Conservation (phyloP, 2,888 invertebrate species). For the Diplazon laetatorius region DNA sequence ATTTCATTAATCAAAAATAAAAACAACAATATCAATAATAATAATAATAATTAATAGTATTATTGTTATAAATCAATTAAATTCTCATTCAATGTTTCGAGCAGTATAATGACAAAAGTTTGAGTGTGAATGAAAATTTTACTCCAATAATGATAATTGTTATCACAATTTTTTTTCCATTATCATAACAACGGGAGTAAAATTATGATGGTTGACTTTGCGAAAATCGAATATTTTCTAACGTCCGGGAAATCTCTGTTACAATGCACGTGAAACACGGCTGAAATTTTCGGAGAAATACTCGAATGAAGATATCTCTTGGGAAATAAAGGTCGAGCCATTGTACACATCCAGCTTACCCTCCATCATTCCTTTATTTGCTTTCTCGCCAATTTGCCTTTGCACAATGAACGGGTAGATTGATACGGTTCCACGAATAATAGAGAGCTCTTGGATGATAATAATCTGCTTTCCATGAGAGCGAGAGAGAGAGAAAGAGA, state of each 20-base stretch:
- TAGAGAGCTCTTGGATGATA: neutral
- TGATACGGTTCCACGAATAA: slow-evolving; percentile 2
- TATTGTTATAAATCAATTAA: too few species aligned
- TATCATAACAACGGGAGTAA: neutral
- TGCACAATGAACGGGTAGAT: neutral
- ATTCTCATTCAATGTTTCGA: too few species aligned
- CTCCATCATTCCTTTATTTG: neutral
- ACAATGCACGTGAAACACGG: neutral
- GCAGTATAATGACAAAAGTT: too few species aligned
- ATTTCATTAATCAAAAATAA: too few species aligned
- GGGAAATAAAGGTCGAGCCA: neutral
- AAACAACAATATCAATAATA: too few species aligned
- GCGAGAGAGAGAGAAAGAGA: too few species aligned
- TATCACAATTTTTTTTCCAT: too few species aligned
- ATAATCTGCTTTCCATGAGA: too few species aligned
- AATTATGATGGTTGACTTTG: neutral
- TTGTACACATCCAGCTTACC: neutral
- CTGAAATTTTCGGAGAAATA: neutral
- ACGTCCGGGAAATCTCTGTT: neutral
- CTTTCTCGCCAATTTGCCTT: neutral
- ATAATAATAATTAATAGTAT: too few species aligned
- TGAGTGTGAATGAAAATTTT: too few species aligned
- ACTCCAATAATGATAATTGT: too few species aligned
- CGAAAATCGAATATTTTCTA: neutral
- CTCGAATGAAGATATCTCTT: neutral